Base-by-base conservation (phyloP, 2,113 vertebrate genomes). In the Sarotherodon lohbergeri region DNA sequence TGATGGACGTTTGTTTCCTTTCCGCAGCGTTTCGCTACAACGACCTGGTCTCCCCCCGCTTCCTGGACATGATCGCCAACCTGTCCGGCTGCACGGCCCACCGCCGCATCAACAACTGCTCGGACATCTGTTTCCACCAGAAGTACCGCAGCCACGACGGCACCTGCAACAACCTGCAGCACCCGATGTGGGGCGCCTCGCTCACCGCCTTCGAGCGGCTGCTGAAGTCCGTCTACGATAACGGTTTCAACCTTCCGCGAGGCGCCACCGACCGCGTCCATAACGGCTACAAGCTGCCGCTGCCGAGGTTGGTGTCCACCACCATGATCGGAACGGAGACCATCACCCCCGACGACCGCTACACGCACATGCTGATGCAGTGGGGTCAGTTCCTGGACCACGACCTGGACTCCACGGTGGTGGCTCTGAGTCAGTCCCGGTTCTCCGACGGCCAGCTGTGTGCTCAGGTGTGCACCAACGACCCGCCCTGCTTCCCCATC, bases 321-420 rank as follows among this genome's bases (percentile, higher is more conserved):
- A 92, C 96, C 6, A 96, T 99, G 93, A 97, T 99, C 0, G 99
- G 98, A n/a, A 97, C 98, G 0, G 98, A 99, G 95, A 95, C 96
- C 1, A 85, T 99, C 87, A 99, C 98, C 2, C 98, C 98, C 0
- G 99, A 99, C 0, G 96, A 96, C 71, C 97, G 97, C 55, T 99
- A 97, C 95, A 99, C 98, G 0, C 99, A 99, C 95, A 99, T 99
- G 97, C 95, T 99, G 9, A 99, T 99, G 99, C 99, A 99, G 91
- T 99, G 99, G 99, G 99, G 99, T 39, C 99, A 99, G 95, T 99
- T 99, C 90, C 96, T 99, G 5, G 99, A 99, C 95, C 99, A 99
- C 0, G 99, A 99, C 90, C 90, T 99, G 89, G 99, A 99, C 92
- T 97, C 98, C 4, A 99, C 99, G 0, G 99, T 99, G 86, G 97